Evolutionary conservation across 2,888 invertebrate genomes (phyloP), one percentile per base, ranked within the genome.

Genomic region (Eupithecia insigniata): DNA sequence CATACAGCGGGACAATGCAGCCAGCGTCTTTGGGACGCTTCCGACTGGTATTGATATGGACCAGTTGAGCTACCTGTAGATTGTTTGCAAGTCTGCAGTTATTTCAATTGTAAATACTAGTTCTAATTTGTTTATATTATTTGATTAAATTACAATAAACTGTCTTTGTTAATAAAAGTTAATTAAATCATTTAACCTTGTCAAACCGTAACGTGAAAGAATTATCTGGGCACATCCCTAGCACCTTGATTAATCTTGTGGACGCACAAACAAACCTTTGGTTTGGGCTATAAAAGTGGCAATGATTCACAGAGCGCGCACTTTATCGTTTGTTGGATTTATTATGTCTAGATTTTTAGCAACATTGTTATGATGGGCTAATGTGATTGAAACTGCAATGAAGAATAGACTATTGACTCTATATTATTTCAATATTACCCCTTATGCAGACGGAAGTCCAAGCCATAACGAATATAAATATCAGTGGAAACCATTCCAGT

Each of bases 231-330:
- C 10, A 67, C 70, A 74, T 71, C 74, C 18, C 72, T 72, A 78
- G 71, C 58, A 71, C 73, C 71, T 73, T 78, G 78, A 79, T 79
- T 78, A 79, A 79, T 80, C 79, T 77, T 70, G 75, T 68, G 72
- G 68, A 73, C 73, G 67, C 71, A 77, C 81, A 78, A 80, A 80
- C 82, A 82, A 79, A 81, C 81, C 78, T 73, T 75, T 71, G 73
- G 78, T 75, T 71, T 72, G 78, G 26, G 76, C 78, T 75, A 76
- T 78, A 81, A 81, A 81, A 78, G 77, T 69, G 75, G 71, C 70
- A 76, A 75, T 78, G 78, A 78, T 79, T 79, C 77, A 78, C 74
- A 72, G 72, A 72, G 61, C 70, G 73, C 70, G 66, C 61, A 71
- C 74, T 74, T 78, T 79, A 78, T 78, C 67, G 75, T 71, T 70